These are phyloP conservation scores for Hypolimnas misippus DNA, from an alignment of 2,888 invertebrate genomes.

Conservation along the genomic window DNA sequence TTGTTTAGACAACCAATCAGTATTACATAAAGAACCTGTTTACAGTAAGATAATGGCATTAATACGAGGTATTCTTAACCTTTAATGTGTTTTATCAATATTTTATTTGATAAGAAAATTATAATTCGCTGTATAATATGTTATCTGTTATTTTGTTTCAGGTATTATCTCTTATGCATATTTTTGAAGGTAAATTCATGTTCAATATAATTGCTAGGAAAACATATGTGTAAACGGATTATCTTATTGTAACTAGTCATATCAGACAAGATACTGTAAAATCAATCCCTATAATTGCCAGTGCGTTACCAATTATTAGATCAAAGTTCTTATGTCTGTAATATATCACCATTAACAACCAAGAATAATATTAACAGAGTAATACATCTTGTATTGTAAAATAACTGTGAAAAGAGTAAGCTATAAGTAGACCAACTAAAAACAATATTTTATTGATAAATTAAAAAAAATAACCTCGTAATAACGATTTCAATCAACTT, in stretches of 20 bases:
- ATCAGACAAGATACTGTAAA: too few species aligned
- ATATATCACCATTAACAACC: too few species aligned
- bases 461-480: too few species aligned
- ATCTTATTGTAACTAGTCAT: neutral
- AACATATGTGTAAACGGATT: neutral
- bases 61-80: constrained; percentile 24
- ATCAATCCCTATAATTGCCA: too few species aligned
- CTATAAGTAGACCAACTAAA: too few species aligned
- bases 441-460: too few species aligned
- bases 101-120: constrained; percentile 14
- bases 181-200: constrained; percentile 7
- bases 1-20: constrained; percentile 28
- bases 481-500: too few species aligned
- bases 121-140: neutral
- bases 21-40: constrained; percentile 25
- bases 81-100: constrained; percentile 11
- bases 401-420: too few species aligned
- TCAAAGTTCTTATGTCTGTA: too few species aligned
- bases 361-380: too few species aligned
- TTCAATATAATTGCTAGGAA: neutral
- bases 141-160: constrained; percentile 30
- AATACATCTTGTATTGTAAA: too few species aligned
- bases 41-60: constrained; percentile 22
- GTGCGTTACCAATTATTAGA: too few species aligned
- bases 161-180: constrained; percentile 12